These are phyloP conservation scores for Ophthalmolycus amberensis DNA, from an alignment of 2,113 vertebrate species.

Conservation along the genomic window DNA sequence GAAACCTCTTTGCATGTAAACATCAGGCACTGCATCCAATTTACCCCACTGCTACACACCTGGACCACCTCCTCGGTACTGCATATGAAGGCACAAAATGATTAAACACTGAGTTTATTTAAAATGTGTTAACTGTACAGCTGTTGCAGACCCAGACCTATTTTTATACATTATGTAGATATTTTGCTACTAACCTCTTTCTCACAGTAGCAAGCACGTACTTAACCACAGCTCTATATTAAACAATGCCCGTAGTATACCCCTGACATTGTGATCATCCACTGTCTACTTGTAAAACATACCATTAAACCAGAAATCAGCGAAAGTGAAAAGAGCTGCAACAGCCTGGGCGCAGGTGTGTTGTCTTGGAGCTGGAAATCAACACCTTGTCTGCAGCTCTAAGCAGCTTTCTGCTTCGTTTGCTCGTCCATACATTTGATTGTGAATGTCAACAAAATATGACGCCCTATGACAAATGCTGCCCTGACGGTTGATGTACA, in stretches of 20 bases:
- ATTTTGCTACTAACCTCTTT: conserved; percentile 44
- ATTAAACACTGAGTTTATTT: conserved; percentile 68
- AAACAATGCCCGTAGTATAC: background rate
- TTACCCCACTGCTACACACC: conserved; percentile 61
- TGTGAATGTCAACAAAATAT: background rate
- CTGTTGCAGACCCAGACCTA: conserved; percentile 38
- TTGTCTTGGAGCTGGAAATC: background rate
- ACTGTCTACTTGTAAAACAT: background rate
- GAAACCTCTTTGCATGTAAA: conserved; percentile 55
- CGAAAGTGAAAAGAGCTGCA: conserved; percentile 3
- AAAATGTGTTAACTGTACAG: conserved; percentile 57
- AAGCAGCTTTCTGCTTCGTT: background rate
- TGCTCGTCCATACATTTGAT: background rate
- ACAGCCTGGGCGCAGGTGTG: conserved; percentile 26
- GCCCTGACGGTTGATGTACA: background rate
- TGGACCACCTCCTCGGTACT: conserved; percentile 64
- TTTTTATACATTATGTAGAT: conserved; percentile 54
- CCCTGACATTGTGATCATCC: background rate
- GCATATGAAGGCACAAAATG: conserved; percentile 54
- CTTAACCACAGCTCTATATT: conserved; percentile 38
- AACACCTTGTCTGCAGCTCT: background rate
- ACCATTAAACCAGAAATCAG: background rate
- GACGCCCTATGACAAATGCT: background rate
- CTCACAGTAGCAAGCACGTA: conserved; percentile 23
- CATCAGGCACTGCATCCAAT: conserved; percentile 45